phyloP scores from a whole-genome alignment of 2,113 vertebrate species.

The Panthera leo region DNA sequence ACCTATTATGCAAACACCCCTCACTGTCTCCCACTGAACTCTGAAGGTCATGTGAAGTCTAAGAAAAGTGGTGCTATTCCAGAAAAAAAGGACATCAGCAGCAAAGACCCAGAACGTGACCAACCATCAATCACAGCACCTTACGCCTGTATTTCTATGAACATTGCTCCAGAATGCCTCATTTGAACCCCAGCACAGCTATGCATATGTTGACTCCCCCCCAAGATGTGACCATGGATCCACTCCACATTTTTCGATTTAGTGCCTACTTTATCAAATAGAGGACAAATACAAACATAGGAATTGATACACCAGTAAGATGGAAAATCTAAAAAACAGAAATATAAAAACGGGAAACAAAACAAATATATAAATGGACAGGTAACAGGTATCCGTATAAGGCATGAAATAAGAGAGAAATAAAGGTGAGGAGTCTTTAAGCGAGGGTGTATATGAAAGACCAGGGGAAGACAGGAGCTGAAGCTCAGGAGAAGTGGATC shows the following conservation, averaged over 20 bases:
- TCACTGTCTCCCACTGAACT: background rate
- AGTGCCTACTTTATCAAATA: background rate
- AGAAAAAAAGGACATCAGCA: background rate
- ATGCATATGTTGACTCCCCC: no score
- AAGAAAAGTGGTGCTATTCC: background rate
- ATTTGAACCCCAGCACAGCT: background rate
- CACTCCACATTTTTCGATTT: background rate
- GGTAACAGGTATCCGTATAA: background rate
- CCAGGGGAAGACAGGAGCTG: background rate
- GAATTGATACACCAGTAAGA: background rate
- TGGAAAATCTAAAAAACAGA: background rate
- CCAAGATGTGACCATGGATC: background rate
- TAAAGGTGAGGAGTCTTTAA: background rate
- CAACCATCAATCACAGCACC: background rate
- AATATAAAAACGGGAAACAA: background rate
- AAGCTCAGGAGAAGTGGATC: background rate
- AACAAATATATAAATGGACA: background rate
- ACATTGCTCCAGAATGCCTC: background rate
- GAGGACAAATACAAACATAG: background rate
- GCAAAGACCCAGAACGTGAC: background rate
- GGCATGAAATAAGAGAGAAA: background rate
- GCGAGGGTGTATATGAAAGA: background rate
- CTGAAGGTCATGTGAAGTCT: background rate
- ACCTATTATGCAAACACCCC: background rate
- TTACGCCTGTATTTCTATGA: accelerated